phyloP scores from a whole-genome alignment of 2,888 invertebrate genomes.

The Watsonalla binaria region DNA sequence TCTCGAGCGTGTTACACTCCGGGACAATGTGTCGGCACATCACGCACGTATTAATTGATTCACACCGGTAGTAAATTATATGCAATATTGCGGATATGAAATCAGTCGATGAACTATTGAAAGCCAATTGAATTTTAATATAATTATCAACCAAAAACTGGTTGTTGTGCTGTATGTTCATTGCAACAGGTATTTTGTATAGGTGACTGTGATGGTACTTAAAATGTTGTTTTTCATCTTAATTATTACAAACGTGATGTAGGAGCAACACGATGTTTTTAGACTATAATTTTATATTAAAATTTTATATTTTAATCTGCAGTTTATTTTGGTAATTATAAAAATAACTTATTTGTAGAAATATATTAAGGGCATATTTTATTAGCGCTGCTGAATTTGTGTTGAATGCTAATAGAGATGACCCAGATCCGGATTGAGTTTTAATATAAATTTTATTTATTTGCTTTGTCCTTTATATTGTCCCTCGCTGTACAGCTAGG shows the following conservation, averaged over 20 bases:
- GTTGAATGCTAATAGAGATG: not conserved
- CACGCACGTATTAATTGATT: constrained; percentile 1
- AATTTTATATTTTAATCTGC: too few species aligned
- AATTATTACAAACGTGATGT: too few species aligned
- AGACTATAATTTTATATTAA: too few species aligned
- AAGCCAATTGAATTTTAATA: not conserved
- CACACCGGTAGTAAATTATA: constrained; percentile 1
- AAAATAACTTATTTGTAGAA: too few species aligned
- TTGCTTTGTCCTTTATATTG: constrained; percentile 10
- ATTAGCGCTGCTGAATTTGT: too few species aligned
- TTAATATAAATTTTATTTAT: not conserved
- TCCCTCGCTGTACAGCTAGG: constrained; percentile 20
- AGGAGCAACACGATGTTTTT: too few species aligned
- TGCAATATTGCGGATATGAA: not conserved
- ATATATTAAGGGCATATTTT: too few species aligned
- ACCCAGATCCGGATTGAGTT: not conserved
- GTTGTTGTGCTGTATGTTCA: too few species aligned
- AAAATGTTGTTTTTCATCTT: too few species aligned
- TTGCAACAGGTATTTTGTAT: too few species aligned
- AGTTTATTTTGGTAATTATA: too few species aligned
- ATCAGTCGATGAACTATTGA: not conserved
- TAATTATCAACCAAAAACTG: not conserved
- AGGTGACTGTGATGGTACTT: too few species aligned
- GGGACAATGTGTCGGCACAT: not conserved
- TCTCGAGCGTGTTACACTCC: constrained; percentile 4